Conservation (phyloP, 2,888 invertebrate genomes). For the Liposcelis brunnea region DNA sequence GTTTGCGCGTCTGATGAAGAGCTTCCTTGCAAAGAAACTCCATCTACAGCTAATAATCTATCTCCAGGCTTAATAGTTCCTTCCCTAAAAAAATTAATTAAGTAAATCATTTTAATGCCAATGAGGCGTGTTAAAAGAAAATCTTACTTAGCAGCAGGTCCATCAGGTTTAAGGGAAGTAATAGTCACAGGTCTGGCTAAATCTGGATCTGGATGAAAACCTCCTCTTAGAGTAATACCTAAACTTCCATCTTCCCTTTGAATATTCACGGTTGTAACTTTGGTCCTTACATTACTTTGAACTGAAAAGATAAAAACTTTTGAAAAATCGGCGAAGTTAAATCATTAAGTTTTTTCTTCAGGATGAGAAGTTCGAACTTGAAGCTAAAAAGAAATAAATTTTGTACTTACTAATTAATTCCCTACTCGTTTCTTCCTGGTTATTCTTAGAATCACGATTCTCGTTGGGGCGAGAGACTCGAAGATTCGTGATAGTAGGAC, state of each 20-base stretch:
- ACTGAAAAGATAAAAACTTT: background rate
- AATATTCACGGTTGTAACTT: conserved; percentile 29
- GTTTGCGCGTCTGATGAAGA: conserved; percentile 71
- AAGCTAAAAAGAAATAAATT: too few species aligned
- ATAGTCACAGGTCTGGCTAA: conserved; percentile 63
- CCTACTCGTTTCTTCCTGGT: too few species aligned
- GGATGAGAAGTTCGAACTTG: too few species aligned
- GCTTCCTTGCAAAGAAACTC: conserved; percentile 49
- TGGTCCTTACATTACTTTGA: conserved; percentile 12
- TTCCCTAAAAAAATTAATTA: conserved; percentile 34
- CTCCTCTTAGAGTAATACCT: conserved; percentile 75
- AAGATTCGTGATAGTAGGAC: background rate
- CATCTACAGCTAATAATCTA: conserved; percentile 70
- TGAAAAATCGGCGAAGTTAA: too few species aligned
- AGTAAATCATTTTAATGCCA: conserved; percentile 4
- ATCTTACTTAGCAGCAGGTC: conserved; percentile 60
- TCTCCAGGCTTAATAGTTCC: conserved; percentile 84
- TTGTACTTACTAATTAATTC: too few species aligned
- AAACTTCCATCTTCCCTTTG: conserved; percentile 69
- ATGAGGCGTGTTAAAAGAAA: background rate
- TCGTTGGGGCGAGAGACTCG: too few species aligned
- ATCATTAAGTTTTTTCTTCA: too few species aligned
- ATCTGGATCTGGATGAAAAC: conserved; percentile 46
- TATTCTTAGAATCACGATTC: too few species aligned
- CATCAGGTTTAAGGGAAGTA: conserved; percentile 73